These are phyloP conservation scores for Meloidogyne floridensis DNA, from an alignment of 1,140 invertebrate genomes.

Conservation along the genomic window DNA sequence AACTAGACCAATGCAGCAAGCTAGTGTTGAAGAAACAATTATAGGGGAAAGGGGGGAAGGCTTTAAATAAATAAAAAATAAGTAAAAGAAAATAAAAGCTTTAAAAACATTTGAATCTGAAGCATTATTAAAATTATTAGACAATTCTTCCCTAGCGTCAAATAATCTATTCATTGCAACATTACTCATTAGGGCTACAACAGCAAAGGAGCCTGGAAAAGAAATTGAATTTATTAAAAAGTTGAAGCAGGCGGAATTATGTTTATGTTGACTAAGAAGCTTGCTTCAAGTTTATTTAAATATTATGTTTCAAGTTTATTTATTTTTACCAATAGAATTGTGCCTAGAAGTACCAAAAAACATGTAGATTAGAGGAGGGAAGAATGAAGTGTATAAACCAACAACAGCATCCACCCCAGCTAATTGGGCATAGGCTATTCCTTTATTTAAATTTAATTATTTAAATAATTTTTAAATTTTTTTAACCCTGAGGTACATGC, in stretches of 20 bases:
- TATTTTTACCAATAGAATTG: too few relatives aligned
- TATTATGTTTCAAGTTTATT: too few relatives aligned
- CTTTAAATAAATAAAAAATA: neutral
- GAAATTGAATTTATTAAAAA: neutral
- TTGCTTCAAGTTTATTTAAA: too few relatives aligned
- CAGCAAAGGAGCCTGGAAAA: conserved; percentile 47
- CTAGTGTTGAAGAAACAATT: conserved; percentile 52
- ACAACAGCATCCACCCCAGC: conserved; percentile 68
- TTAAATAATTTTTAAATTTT: conserved; percentile 7
- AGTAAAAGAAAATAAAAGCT: neutral
- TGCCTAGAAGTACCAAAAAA: conserved; percentile 69
- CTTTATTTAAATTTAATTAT: conserved; percentile 32
- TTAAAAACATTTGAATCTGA: conserved; percentile 17
- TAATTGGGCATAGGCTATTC: conserved; percentile 69
- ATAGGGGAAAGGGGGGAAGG: conserved; percentile 21
- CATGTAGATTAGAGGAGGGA: conserved; percentile 69
- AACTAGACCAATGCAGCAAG: conserved; percentile 53
- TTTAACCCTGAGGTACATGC: conserved; percentile 69
- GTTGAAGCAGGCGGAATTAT: too few relatives aligned
- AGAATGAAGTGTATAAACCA: conserved; percentile 70
- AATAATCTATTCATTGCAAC: conserved; percentile 42
- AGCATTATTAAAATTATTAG: neutral
- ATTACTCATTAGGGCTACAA: conserved; percentile 45
- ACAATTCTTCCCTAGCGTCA: neutral
- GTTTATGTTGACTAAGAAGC: neutral